Conservation (phyloP, 2,113 vertebrate species). For the Menidia beryllina region DNA sequence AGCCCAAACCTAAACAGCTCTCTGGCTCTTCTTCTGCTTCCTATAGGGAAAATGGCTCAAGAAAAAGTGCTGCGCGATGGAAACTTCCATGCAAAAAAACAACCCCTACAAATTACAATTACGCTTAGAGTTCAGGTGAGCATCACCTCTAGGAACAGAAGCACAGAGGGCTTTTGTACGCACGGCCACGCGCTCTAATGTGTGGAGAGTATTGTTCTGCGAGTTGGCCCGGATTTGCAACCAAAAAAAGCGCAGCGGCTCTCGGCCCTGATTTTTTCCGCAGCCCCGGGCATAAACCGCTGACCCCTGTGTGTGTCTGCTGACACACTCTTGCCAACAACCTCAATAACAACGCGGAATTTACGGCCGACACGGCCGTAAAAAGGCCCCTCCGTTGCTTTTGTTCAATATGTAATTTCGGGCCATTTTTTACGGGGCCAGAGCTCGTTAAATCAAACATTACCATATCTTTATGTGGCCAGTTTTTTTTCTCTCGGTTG, state of each 20-base stretch:
- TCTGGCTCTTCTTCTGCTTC: conserved; percentile 27
- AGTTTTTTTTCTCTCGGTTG: conserved; percentile 41
- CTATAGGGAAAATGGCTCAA: not conserved
- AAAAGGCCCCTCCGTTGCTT: conserved; percentile 54
- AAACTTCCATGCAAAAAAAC: conserved; percentile 2
- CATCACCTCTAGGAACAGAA: conserved; percentile 21
- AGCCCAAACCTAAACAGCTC: conserved; percentile 6
- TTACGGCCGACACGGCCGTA: conserved; percentile 41
- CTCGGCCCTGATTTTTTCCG: too few relatives aligned
- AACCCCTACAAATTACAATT: not conserved
- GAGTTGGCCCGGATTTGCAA: conserved; percentile 25
- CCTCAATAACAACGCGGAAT: conserved; percentile 62
- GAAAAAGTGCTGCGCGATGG: not conserved
- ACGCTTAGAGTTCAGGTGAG: conserved; percentile 6
- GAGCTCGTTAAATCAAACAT: conserved; percentile 65
- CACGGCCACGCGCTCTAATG: conserved; percentile 10
- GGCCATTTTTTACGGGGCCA: conserved; percentile 60
- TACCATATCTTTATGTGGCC: conserved; percentile 62
- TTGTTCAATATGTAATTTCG: conserved; percentile 67
- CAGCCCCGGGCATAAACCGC: conserved; percentile 59
- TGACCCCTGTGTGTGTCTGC: conserved; percentile 40
- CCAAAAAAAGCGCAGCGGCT: too few relatives aligned
- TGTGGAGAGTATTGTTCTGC: conserved; percentile 38
- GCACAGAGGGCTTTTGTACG: conserved; percentile 50
- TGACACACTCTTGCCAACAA: conserved; percentile 56